Evolutionary conservation across 2,113 vertebrate genomes (phyloP).

Genomic region (Anoura caudifer): DNA sequence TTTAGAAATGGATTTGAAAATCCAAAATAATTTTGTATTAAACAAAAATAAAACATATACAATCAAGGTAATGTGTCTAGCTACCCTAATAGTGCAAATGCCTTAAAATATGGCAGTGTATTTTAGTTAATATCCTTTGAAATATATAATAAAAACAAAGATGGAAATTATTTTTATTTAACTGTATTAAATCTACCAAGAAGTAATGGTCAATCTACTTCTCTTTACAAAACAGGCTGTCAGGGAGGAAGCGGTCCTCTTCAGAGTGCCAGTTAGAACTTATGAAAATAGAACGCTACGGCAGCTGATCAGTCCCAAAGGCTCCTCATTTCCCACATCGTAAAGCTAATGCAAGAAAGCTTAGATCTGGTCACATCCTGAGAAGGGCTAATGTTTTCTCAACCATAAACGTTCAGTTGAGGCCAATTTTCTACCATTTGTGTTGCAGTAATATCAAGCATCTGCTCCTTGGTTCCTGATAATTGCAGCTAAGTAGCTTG

Average conservation of each 20-base stretch:
- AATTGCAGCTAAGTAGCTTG: neutral
- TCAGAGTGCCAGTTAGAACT: neutral
- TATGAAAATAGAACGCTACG: neutral
- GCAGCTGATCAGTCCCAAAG: neutral
- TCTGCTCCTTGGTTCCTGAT: neutral
- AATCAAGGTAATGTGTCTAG: neutral
- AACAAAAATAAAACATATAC: too few species aligned
- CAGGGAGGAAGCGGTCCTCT: neutral
- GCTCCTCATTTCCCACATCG: neutral
- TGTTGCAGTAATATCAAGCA: neutral
- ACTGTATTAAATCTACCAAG: neutral
- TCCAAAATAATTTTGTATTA: neutral
- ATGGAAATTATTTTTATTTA: neutral
- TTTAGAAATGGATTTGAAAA: neutral
- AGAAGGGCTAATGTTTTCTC: neutral
- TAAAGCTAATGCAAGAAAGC: neutral
- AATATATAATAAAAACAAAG: neutral
- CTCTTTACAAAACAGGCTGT: neutral
- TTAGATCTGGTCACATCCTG: neutral
- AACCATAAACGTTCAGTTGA: neutral
- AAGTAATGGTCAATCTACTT: neutral
- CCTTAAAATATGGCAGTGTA: neutral
- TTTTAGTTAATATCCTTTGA: neutral
- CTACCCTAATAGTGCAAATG: neutral
- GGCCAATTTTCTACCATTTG: neutral